Percentiles rank a stretch among this genome's conserved stretches.
Conservation (phyloP, 2,797 vertebrate genomes). For the Rhynchotus rufescens region DNA sequence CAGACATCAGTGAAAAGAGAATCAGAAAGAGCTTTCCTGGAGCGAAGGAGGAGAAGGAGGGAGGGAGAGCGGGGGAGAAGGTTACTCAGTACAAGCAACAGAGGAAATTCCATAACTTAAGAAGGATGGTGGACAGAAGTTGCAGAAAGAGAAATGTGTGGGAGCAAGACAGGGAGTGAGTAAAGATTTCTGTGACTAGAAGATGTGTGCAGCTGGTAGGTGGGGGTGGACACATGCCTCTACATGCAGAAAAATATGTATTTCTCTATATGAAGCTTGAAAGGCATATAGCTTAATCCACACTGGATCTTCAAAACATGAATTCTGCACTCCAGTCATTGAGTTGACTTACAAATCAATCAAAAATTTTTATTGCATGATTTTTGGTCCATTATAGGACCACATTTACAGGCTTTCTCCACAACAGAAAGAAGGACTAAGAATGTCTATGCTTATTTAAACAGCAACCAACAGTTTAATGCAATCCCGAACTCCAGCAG, state of each 20-base stretch:
- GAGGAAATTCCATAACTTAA: slow-evolving; percentile 11
- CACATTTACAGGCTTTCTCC: neutral
- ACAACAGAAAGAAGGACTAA: neutral
- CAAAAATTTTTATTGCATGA: neutral
- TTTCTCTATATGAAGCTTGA: neutral
- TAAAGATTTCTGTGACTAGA: slow-evolving; percentile 20
- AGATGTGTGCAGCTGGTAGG: neutral
- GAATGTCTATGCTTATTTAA: neutral
- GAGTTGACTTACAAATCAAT: neutral
- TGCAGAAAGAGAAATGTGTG: neutral
- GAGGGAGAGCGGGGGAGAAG: neutral
- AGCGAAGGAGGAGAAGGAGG: slow-evolving; percentile 15
- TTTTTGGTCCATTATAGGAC: neutral
- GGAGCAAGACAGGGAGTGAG: slow-evolving; percentile 16
- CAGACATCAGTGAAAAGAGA: slow-evolving; percentile 58
- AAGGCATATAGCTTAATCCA: neutral
- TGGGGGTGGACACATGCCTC: neutral
- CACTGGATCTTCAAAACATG: neutral
- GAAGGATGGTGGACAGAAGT: slow-evolving; percentile 13
- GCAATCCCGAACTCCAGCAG: neutral
- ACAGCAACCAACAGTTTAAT: neutral
- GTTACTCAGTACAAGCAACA: neutral
- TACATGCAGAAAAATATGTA: neutral
- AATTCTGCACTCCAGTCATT: neutral
- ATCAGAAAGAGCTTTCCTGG: slow-evolving; percentile 56